Base-by-base conservation (phyloP, 2,888 invertebrate species). In the Sinopyrophorus schimmeli region DNA sequence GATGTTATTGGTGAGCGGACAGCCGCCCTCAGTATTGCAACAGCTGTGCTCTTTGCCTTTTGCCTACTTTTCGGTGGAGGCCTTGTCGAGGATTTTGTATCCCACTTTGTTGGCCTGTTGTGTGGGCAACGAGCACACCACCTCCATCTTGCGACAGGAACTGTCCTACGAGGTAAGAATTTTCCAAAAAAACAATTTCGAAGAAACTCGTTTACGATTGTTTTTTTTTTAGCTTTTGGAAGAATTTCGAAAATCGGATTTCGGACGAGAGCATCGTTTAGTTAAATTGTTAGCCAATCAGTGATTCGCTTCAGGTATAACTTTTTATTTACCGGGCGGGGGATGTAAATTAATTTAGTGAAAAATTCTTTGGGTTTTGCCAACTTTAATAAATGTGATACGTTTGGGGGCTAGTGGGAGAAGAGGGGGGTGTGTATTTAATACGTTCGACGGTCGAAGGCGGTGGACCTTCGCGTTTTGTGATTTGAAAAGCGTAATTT, bases 31-130 rank as follows among this genome's bases (percentile, higher is more conserved):
- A 23, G 90, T 88, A 31, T 80, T 93, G 12, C 91, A 90, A 72
- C 91, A 89, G 62, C 76, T 94, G 28, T 91, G 91, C 74, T 84
- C 82, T 0, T 74, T 93, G 58, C 92, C 93, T 0, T 90, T 92
- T 62, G 86, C 87, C 60, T 93, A 91, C 78, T 88, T 93, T 73
- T 87, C 88, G 31, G 87, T 89, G 46, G 81, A 82, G 16, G 68
- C 76, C 1, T 80, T 92, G 56, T 83, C 85, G 46, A 79, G 78
- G 54, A 80, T 86, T 38, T 78, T 93, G 38, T 83, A 90, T 71
- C 92, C 93, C 0, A 89, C 91, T 1, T 76, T 93, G 27, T 79
- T 90, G 46, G 87, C 89, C 14, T 79, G 82, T 69, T 78, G 86
- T 67, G 74, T 80, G 67, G 70, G 81, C 31, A 87, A 87, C 63